Evolutionary conservation across 2,888 invertebrate species (phyloP).

Genomic region (Tachystola acroxantha): DNA sequence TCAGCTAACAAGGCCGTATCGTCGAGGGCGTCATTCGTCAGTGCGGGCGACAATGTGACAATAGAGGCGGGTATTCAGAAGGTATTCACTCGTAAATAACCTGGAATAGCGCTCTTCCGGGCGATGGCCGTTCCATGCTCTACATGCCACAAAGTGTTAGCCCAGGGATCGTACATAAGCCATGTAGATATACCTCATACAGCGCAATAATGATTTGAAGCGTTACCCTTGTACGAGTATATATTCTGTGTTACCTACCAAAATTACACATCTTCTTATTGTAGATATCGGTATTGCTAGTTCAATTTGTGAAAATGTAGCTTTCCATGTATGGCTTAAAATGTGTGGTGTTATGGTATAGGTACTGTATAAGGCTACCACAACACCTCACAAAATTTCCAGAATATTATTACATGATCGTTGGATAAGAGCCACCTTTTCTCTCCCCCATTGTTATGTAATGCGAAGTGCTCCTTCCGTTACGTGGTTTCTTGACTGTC

Average conservation of each 20-base stretch:
- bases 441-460: background rate
- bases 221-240: no score
- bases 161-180: background rate
- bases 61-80: slow-evolving; percentile 38
- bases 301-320: no score
- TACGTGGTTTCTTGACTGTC: background rate
- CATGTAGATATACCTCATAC: background rate
- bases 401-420: no score
- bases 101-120: slow-evolving; percentile 52
- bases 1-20: slow-evolving; percentile 15
- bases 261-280: no score
- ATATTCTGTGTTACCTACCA: no score
- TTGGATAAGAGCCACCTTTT: no score
- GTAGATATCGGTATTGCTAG: no score
- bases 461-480: background rate
- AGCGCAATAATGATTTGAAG: no score
- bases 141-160: slow-evolving; percentile 12
- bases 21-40: slow-evolving; percentile 29
- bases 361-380: no score
- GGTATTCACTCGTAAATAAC: slow-evolving; percentile 39
- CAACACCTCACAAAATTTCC: no score
- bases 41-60: slow-evolving; percentile 28
- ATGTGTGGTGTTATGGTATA: no score
- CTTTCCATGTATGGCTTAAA: no score
- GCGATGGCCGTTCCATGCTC: slow-evolving; percentile 12